Base-by-base conservation (phyloP, 2,113 vertebrate genomes). In the Brachypteracias leptosomus region DNA sequence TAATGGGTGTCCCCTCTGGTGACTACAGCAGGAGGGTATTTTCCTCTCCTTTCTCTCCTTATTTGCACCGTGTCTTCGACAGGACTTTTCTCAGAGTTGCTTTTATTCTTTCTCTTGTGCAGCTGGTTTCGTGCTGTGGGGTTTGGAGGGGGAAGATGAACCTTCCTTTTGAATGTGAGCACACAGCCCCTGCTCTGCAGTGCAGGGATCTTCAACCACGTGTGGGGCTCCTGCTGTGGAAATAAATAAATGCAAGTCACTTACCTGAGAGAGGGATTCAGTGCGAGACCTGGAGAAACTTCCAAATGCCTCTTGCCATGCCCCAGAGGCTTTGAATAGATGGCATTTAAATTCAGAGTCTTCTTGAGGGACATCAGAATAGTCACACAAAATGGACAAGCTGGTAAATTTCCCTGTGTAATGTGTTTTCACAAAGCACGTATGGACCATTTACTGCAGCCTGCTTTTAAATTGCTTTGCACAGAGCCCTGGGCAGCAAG, bases 1-100 rank as follows among this genome's bases (percentile, higher is more conserved):
- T 54, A 54, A 7, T 18, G 46, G 22, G 57, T 76, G 92, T 97
- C 88, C 74, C 77, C 96, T 85, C 78, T 22, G 74, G 74, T 71
- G 47, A 18, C 80, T 67, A 13, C 77, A 66, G 66, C 88, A 75
- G 91, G 85, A 33, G 55, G 66, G 55, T 51, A n/a, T 57, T 89
- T 66, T 29, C 88, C 61, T 75, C 77, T 93, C 73, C 70, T 47
- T 74, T 74, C 58, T 68, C 87, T 67, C 65, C 40, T 20, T 1
- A 24, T 61, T 87, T 36, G 61, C 62, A 8, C 57, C 20, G 52
- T 11, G 40, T 10, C 44, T 85, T 22, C 91, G 88, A 59, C 66
- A 82, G 67, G 26, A 16, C 44, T 71, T 80, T 42, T 29, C 63
- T 21, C 10, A 3, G 17, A 42, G 89, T 24, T 6, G 5, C 61